Conservation (phyloP, 2,797 vertebrate genomes). For the Xenops minutus region DNA sequence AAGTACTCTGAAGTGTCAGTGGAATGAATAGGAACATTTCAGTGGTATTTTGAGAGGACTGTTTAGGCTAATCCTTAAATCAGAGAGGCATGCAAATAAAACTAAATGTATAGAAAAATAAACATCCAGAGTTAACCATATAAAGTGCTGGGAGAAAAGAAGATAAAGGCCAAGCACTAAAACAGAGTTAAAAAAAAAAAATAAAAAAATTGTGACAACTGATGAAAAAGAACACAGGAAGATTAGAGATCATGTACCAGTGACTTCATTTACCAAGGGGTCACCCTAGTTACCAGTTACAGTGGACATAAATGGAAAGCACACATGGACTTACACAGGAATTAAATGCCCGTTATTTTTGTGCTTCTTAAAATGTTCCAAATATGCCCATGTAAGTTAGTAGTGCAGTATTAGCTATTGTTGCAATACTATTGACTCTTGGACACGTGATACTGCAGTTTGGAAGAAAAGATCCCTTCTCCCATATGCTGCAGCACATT, state of each 20-base stretch:
- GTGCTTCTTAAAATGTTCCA: background rate
- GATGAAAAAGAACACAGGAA: background rate
- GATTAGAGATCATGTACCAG: background rate
- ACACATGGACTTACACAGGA: background rate
- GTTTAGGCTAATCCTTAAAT: background rate
- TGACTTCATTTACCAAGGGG: background rate
- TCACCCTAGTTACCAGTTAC: background rate
- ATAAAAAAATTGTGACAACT: no score
- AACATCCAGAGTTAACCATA: background rate
- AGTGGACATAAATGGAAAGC: background rate
- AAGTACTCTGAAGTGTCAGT: background rate
- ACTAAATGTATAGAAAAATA: background rate
- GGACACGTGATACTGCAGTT: background rate
- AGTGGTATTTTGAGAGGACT: background rate
- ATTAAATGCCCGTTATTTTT: background rate
- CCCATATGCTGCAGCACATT: background rate
- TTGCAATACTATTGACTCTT: background rate
- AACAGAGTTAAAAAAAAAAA: background rate
- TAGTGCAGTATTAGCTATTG: background rate
- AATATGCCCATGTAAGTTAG: background rate
- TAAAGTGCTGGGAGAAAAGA: background rate
- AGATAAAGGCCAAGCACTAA: background rate
- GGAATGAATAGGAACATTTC: background rate
- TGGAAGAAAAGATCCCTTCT: background rate
- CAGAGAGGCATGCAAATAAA: background rate